Conservation (phyloP, 2,888 invertebrate genomes). For the Mechanitis messenoides region DNA sequence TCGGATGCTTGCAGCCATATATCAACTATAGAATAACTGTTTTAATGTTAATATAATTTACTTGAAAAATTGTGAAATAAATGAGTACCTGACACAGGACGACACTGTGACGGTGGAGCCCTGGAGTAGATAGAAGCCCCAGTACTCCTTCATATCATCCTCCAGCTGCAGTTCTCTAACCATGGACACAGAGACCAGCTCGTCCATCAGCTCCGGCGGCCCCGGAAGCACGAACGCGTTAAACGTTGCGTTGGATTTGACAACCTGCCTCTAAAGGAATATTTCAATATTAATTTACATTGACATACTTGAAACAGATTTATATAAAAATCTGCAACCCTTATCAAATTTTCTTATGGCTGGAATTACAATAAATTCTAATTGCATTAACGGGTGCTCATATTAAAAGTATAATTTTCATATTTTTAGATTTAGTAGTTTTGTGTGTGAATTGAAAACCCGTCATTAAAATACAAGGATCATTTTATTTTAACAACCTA, state of each 20-base stretch:
- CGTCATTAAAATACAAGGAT: too few relatives aligned
- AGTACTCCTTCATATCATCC: slow-evolving; percentile 89
- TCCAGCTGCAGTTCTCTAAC: slow-evolving; percentile 81
- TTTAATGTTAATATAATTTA: too few relatives aligned
- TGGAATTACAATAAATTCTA: too few relatives aligned
- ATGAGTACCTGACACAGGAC: slow-evolving; percentile 81
- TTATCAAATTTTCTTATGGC: background rate
- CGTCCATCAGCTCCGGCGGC: slow-evolving; percentile 75
- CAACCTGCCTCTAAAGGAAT: slow-evolving; percentile 77
- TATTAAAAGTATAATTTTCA: too few relatives aligned
- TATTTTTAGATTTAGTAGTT: too few relatives aligned
- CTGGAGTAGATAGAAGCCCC: slow-evolving; percentile 86
- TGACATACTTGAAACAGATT: too few relatives aligned
- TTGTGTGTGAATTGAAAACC: too few relatives aligned
- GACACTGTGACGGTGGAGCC: slow-evolving; percentile 85
- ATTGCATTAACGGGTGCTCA: too few relatives aligned
- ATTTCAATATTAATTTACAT: too few relatives aligned
- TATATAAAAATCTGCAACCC: background rate
- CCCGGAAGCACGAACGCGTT: slow-evolving; percentile 84
- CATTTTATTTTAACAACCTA: too few relatives aligned
- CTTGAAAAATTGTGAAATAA: slow-evolving; percentile 12
- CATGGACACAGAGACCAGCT: slow-evolving; percentile 80
- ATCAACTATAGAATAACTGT: too few relatives aligned
- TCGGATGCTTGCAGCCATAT: too few relatives aligned
- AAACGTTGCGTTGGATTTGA: slow-evolving; percentile 83